Evolutionary conservation across 2,113 vertebrate species (phyloP).

Genomic region (Centropristis striata): DNA sequence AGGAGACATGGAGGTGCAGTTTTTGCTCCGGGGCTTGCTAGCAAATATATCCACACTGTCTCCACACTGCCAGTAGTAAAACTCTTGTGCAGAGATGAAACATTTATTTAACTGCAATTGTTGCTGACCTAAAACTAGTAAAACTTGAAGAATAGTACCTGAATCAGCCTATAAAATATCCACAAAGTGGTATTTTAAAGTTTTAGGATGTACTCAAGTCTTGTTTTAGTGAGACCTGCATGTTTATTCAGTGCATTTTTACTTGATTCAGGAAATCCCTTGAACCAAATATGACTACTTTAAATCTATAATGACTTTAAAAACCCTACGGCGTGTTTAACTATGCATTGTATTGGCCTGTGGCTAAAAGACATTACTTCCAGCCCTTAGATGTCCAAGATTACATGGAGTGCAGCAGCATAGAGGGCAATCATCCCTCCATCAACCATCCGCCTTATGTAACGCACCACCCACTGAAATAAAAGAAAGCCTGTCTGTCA

Average conservation of each 20-base stretch:
- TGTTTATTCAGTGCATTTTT: background rate
- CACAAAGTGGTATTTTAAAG: background rate
- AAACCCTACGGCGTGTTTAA: background rate
- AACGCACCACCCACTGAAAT: slow-evolving; percentile 61
- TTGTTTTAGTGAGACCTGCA: background rate
- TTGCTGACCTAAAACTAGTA: background rate
- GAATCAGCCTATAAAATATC: background rate
- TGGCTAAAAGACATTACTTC: slow-evolving; percentile 1
- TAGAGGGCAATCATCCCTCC: slow-evolving; percentile 48
- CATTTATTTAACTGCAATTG: background rate
- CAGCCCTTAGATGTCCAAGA: slow-evolving; percentile 28
- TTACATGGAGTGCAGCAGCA: slow-evolving; percentile 22
- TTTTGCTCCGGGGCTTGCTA: background rate
- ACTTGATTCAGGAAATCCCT: background rate
- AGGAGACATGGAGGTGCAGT: background rate
- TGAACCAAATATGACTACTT: background rate
- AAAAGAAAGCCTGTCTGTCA: slow-evolving; percentile 54
- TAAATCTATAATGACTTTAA: slow-evolving; percentile 1
- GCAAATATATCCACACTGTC: background rate
- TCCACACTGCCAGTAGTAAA: background rate
- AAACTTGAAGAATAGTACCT: too few relatives aligned
- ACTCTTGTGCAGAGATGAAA: background rate
- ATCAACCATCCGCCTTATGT: slow-evolving; percentile 44
- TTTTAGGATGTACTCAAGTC: background rate
- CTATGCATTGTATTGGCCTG: background rate